These are phyloP conservation scores for Eublepharis macularius DNA, from an alignment of 2,113 vertebrate species.

Conservation along the genomic window DNA sequence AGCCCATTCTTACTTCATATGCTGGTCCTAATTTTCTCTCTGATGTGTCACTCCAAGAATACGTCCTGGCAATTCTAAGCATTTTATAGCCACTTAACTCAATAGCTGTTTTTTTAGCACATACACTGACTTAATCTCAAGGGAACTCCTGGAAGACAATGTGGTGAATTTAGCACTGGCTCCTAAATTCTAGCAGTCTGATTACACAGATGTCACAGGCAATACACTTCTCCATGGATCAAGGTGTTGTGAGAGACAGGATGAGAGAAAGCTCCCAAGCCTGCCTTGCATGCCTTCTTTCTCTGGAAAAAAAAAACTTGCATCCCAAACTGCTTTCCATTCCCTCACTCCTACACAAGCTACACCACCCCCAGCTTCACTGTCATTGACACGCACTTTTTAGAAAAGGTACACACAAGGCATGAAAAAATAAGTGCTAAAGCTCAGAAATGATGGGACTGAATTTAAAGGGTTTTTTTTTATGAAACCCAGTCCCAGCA, in stretches of 20 bases:
- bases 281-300: not conserved
- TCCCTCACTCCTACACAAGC: too few relatives aligned
- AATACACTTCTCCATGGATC: not conserved
- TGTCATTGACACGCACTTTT: not conserved
- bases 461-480: not conserved
- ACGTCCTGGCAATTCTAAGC: not conserved
- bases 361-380: not conserved
- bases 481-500: not conserved
- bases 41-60: not conserved
- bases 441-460: not conserved
- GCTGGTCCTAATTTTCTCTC: not conserved
- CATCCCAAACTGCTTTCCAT: not conserved
- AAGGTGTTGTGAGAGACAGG: not conserved
- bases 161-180: not conserved
- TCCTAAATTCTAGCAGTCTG: not conserved
- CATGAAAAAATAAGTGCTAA: not conserved
- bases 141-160: not conserved
- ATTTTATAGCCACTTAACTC: not conserved
- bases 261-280: not conserved
- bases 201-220: not conserved
- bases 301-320: not conserved
- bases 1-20: constrained; percentile 16
- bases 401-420: not conserved
- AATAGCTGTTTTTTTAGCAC: not conserved
- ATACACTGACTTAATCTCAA: constrained; percentile 14